Conservation (phyloP, 2,113 vertebrate genomes). For the Gallinago undulata region DNA sequence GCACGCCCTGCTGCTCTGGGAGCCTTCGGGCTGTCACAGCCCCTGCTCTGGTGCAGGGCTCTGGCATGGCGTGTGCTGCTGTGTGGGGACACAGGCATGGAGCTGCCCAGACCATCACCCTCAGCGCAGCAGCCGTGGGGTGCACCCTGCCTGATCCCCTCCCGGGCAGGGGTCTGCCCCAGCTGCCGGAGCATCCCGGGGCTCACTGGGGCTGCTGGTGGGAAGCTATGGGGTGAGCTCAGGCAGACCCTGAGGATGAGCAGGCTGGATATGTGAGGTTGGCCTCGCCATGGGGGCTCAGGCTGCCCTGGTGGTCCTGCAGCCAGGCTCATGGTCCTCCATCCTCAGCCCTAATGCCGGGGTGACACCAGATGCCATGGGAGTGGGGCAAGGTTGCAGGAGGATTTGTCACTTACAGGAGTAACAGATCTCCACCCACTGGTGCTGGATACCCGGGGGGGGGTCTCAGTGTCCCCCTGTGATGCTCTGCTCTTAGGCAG, state of each 20-base stretch:
- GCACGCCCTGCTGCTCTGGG: not conserved
- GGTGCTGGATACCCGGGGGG: not conserved
- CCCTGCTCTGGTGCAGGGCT: not conserved
- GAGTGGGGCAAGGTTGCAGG: not conserved
- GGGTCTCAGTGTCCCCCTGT: not conserved
- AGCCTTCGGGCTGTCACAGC: not conserved
- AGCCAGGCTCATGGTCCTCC: not conserved
- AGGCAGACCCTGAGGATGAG: not conserved
- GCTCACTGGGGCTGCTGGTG: not conserved
- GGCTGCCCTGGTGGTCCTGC: fast-evolving
- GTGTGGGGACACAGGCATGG: fast-evolving
- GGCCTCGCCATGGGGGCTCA: fast-evolving
- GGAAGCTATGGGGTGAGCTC: not conserved
- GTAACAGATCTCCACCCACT: not conserved
- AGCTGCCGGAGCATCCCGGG: not conserved
- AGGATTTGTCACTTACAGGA: not conserved
- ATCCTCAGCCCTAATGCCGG: fast-evolving
- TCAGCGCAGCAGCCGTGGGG: not conserved
- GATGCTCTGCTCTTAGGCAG: not conserved
- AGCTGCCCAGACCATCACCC: not conserved
- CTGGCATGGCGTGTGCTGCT: fast-evolving
- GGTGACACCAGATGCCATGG: not conserved
- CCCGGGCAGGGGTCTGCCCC: not conserved
- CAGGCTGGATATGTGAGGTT: not conserved
- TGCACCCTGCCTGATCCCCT: not conserved